phyloP scores from a whole-genome alignment of 2,888 invertebrate species.

The Macrophya annulata region DNA sequence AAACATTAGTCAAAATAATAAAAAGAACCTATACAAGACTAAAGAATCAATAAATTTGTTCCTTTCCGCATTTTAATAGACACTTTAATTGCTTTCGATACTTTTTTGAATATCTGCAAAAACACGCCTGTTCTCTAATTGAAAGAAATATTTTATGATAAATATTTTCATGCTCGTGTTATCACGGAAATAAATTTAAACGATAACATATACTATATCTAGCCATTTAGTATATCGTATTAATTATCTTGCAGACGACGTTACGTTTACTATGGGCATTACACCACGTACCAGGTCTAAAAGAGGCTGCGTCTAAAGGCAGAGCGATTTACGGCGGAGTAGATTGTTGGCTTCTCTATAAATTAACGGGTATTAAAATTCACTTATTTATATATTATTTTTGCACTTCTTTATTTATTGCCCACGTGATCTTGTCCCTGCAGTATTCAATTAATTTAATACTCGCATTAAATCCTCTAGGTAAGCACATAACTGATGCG shows the following conservation, averaged over 20 bases:
- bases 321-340: constrained; percentile 92
- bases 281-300: constrained; percentile 86
- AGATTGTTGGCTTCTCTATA: constrained; percentile 96
- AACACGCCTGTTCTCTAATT: background rate
- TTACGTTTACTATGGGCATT: constrained; percentile 90
- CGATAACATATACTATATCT: constrained; percentile 15
- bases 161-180: background rate
- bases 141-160: background rate
- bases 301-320: constrained; percentile 83
- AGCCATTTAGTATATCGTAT: background rate
- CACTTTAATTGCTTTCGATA: background rate
- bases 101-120: background rate
- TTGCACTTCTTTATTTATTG: background rate
- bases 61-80: background rate
- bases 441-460: background rate
- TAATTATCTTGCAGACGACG: constrained; percentile 84
- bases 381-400: background rate
- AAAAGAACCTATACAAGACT: background rate
- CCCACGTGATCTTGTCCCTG: background rate
- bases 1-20: background rate
- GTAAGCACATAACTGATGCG: constrained; percentile 90
- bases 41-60: background rate
- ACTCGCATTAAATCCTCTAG: constrained; percentile 60
- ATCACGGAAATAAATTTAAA: background rate
- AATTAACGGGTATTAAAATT: constrained; percentile 82